Conservation (phyloP, 53 echinoderm and acorn worm genomes). For the Temnopleurus reevesii region DNA sequence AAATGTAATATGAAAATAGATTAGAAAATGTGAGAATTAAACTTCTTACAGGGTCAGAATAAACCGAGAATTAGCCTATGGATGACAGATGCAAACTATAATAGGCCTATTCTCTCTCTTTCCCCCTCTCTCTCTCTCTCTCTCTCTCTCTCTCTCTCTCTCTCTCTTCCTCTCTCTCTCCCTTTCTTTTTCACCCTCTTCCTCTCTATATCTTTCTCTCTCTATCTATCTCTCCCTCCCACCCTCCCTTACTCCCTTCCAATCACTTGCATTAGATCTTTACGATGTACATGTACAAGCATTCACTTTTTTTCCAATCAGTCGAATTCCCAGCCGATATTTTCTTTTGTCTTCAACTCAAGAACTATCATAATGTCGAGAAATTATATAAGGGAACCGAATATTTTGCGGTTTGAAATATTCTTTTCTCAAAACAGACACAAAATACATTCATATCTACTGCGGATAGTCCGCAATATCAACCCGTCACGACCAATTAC, state of each 20-base stretch:
- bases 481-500: conserved; percentile 33
- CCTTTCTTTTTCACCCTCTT: background rate
- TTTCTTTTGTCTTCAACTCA: background rate
- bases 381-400: conserved; percentile 27
- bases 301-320: background rate
- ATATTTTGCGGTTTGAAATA: conserved; percentile 5
- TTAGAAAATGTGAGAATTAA: no score
- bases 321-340: background rate
- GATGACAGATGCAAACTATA: no score
- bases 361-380: background rate
- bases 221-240: background rate
- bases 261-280: background rate
- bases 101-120: background rate
- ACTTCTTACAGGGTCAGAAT: no score
- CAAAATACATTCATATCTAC: conserved; percentile 22
- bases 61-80: no score
- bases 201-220: background rate
- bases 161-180: background rate
- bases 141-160: background rate
- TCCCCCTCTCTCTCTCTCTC: background rate
- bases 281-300: background rate
- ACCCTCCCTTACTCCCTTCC: background rate
- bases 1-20: no score
- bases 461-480: conserved; percentile 3
- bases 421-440: background rate